Percentiles rank a stretch among this genome's conserved stretches.
Conservation (phyloP, 2,888 invertebrate species). For the Idaea dimidiata region DNA sequence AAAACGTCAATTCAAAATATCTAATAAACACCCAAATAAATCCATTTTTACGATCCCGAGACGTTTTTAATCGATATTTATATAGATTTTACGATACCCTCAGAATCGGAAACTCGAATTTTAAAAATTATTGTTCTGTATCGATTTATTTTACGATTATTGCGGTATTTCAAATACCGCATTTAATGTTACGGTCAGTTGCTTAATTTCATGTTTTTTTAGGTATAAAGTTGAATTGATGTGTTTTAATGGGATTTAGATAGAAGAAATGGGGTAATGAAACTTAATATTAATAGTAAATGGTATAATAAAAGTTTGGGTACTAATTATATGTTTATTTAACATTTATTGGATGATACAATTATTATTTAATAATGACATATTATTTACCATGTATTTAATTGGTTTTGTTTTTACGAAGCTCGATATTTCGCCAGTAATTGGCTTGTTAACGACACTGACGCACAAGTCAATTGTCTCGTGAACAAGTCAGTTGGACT, state of each 20-base stretch:
- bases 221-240: background rate
- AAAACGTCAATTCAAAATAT: constrained; percentile 26
- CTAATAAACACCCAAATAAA: constrained; percentile 48
- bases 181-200: background rate
- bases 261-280: background rate
- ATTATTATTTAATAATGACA: too few relatives aligned
- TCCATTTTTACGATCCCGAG: constrained; percentile 44
- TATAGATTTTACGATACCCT: constrained; percentile 42
- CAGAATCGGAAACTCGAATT: constrained; percentile 38
- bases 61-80: constrained; percentile 48
- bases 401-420: too few relatives aligned
- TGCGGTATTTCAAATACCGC: constrained; percentile 36
- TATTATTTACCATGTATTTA: too few relatives aligned
- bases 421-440: too few relatives aligned
- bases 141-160: constrained; percentile 73
- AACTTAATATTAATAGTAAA: background rate
- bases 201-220: background rate
- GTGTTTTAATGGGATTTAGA: background rate
- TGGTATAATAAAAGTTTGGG: background rate
- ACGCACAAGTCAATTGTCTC: too few relatives aligned
- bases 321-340: background rate
- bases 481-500: too few relatives aligned
- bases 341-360: background rate
- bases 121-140: constrained; percentile 52
- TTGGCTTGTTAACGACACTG: too few relatives aligned